These are phyloP conservation scores for Apantesis nais DNA, from an alignment of 2,888 invertebrate species.

Conservation along the genomic window DNA sequence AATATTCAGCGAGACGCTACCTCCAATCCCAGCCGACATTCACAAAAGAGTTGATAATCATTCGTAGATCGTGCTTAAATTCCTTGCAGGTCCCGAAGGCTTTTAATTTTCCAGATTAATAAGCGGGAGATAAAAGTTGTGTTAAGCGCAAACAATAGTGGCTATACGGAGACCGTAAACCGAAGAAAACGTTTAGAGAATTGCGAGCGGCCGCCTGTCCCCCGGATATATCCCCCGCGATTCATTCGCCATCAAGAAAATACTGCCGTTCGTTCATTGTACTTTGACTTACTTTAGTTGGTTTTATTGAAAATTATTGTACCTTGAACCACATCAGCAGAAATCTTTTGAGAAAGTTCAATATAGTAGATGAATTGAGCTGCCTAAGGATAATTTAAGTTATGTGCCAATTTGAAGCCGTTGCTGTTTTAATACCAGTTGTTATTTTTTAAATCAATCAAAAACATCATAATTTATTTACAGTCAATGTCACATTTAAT, in stretches of 20 bases:
- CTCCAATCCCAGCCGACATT: slow-evolving; percentile 19
- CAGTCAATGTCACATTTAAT: no score
- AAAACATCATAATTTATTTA: no score
- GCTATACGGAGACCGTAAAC: slow-evolving; percentile 46
- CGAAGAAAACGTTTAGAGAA: slow-evolving; percentile 53
- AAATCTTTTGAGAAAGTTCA: slow-evolving; percentile 11
- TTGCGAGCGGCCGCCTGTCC: slow-evolving; percentile 44
- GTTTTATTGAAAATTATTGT: slow-evolving; percentile 42
- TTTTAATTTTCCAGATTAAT: slow-evolving; percentile 66
- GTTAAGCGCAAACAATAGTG: slow-evolving; percentile 62
- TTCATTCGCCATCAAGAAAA: slow-evolving; percentile 49
- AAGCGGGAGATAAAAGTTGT: slow-evolving; percentile 58
- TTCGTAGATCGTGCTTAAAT: slow-evolving; percentile 38
- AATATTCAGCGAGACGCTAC: slow-evolving; percentile 35
- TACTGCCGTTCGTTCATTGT: slow-evolving; percentile 45
- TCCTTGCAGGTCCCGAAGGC: slow-evolving; percentile 44
- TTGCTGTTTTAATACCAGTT: background rate
- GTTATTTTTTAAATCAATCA: background rate
- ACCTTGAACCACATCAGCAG: slow-evolving; percentile 14
- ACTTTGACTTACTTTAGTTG: slow-evolving; percentile 36
- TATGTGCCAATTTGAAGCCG: background rate
- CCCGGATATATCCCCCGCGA: slow-evolving; percentile 41
- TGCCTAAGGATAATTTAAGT: background rate
- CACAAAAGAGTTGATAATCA: slow-evolving; percentile 42
- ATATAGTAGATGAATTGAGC: background rate